Percentiles rank a stretch among this genome's conserved stretches.
Evolutionary conservation across 1,140 invertebrate species (phyloP).

Genomic region (Lerema accius): DNA sequence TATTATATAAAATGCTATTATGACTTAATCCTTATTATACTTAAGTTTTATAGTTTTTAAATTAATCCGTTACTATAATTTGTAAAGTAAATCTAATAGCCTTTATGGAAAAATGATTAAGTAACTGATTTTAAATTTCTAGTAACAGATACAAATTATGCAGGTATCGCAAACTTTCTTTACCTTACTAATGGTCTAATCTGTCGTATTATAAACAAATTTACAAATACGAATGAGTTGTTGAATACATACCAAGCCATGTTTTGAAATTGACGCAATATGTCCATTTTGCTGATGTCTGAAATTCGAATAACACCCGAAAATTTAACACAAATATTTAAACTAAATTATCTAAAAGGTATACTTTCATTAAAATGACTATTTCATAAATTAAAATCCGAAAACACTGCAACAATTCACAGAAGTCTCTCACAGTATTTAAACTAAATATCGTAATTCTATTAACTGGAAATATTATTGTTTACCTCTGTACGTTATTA

Average conservation of each 20-base stretch:
- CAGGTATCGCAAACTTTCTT: too few species aligned
- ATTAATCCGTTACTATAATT: too few species aligned
- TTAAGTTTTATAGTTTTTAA: too few species aligned
- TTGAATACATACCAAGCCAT: slow-evolving; percentile 38
- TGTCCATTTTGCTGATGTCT: slow-evolving; percentile 37
- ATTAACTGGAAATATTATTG: neutral
- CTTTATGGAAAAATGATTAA: too few species aligned
- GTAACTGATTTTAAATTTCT: too few species aligned
- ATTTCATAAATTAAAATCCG: neutral
- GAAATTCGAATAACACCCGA: neutral
- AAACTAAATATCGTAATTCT: neutral
- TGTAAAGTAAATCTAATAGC: too few species aligned
- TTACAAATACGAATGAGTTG: neutral
- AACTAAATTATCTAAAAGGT: neutral
- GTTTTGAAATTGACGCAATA: slow-evolving; percentile 47
- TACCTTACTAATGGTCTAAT: too few species aligned
- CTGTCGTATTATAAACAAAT: neutral
- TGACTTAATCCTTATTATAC: too few species aligned
- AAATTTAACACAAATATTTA: neutral
- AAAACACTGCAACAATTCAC: neutral
- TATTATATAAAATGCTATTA: too few species aligned
- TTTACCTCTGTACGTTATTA: neutral
- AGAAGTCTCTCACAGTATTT: neutral
- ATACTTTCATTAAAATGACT: neutral
- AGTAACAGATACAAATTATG: too few species aligned